Base-by-base conservation (phyloP, 2,888 invertebrate genomes). In the Drosophila imparisetae region DNA sequence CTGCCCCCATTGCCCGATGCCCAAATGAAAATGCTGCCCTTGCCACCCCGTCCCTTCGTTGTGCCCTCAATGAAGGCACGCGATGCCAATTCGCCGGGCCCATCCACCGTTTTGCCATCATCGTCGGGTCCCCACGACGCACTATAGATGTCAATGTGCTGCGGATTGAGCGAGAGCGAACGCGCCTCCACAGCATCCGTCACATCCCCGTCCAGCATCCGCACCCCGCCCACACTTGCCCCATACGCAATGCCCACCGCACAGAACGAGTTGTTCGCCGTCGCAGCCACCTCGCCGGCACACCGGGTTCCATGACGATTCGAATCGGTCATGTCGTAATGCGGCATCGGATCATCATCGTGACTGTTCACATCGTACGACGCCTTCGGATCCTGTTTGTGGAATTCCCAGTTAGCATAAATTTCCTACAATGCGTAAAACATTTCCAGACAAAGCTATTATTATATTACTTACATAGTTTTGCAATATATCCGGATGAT, bases 51-150 rank as follows among this genome's bases (percentile, higher is more conserved):
- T 69, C 98, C 98, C 95, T 97, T 97, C 1, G 96, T 96, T 57
- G 99, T 98, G 36, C 99, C 99, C 93, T 98, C 97, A 80, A 97
- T 96, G 92, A 99, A 99, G 5, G 99, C 99, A 83, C 97, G 95
- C 0, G 97, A 96, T 0, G 99, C 99, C 48, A 99, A 94, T 91
- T 97, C 97, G 0, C 99, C 99, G 0, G 99, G 99, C 0, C 99
- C 99, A 90, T 99, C 99, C 0, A 99, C 98, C 0, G 99, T 99
- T 92, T 98, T 97, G 0, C 99, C 99, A 91, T 99, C 99, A 92
- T 99, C 99, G 91, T 99, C 99, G 0, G 99, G 99, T 2, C 99
- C 99, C 98, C 98, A 99, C 13, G 98, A 98, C 8, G 99, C 99
- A 90, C 98, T 98, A 94, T 99, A 99, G 86, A 99, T 98, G 93